These are phyloP conservation scores for Lagenorhynchus albirostris DNA, from an alignment of 2,113 vertebrate species.

Conservation along the genomic window DNA sequence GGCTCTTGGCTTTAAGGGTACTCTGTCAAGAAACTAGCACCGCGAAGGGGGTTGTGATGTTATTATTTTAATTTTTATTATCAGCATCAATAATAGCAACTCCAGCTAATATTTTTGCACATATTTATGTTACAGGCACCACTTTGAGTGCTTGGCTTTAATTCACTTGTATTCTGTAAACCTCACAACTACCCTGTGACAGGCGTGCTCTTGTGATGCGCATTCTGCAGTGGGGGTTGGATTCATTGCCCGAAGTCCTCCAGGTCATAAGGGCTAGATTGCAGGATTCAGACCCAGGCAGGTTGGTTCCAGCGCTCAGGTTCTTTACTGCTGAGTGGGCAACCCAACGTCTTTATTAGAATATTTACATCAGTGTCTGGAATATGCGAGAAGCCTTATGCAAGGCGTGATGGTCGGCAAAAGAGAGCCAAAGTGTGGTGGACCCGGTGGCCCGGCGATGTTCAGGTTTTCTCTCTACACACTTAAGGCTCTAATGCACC, in stretches of 20 bases:
- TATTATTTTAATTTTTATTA: neutral
- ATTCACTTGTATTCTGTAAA: neutral
- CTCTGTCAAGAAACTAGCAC: neutral
- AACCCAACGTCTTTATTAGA: neutral
- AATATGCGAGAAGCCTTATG: neutral
- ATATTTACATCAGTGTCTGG: neutral
- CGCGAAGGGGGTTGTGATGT: neutral
- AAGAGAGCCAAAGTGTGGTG: neutral
- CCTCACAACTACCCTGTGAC: neutral
- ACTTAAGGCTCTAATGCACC: rapidly evolving
- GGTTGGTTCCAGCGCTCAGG: neutral
- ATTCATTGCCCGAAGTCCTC: neutral
- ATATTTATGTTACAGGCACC: neutral
- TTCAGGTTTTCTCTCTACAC: neutral
- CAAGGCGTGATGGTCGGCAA: rapidly evolving
- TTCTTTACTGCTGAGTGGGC: neutral
- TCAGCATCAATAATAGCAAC: neutral
- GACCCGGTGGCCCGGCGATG: neutral
- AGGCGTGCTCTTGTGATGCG: rapidly evolving
- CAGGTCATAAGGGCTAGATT: neutral
- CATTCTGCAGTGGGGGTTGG: rapidly evolving
- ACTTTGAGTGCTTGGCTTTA: neutral
- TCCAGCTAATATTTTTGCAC: neutral
- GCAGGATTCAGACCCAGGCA: neutral
- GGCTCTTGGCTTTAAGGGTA: neutral